Percentiles rank a stretch among this genome's conserved stretches.
phyloP scores from a whole-genome alignment of 2,797 vertebrate genomes.

The Gephyroberyx darwinii region DNA sequence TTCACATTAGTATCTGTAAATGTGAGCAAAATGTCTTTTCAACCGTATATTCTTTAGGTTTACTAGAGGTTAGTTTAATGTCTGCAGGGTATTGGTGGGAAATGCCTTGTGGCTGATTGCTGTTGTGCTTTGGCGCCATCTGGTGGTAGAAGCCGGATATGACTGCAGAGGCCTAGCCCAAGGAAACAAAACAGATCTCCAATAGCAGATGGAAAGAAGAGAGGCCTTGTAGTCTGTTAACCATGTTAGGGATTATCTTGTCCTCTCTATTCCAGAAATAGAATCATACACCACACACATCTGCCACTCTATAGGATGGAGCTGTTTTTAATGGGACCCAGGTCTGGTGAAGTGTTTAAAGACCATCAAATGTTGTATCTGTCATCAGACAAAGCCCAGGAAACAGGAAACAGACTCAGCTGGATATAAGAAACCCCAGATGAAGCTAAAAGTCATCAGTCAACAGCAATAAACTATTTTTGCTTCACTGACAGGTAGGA shows the following conservation, averaged over 20 bases:
- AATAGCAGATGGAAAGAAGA: not conserved
- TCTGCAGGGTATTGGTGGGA: too few species aligned
- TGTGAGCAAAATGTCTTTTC: too few species aligned
- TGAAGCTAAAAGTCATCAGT: slow-evolving; percentile 44
- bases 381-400: slow-evolving; percentile 19
- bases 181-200: not conserved
- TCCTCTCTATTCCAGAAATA: not conserved
- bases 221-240: not conserved
- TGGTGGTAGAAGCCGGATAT: slow-evolving; percentile 28
- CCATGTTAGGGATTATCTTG: not conserved
- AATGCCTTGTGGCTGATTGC: not conserved
- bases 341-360: not conserved
- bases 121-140: slow-evolving; percentile 45
- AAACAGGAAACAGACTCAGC: slow-evolving; percentile 44
- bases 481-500: too few species aligned
- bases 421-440: slow-evolving; percentile 45
- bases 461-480: slow-evolving; percentile 12
- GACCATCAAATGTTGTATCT: slow-evolving; percentile 46
- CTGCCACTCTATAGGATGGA: not conserved
- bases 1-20: not conserved
- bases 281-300: not conserved
- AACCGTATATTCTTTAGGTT: not conserved
- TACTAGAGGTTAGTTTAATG: not conserved
- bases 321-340: not conserved
- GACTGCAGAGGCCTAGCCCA: not conserved